Evolutionary conservation across 2,113 vertebrate species (phyloP), one percentile per base, ranked within the genome.

Genomic region (Takifugu bimaculatus): DNA sequence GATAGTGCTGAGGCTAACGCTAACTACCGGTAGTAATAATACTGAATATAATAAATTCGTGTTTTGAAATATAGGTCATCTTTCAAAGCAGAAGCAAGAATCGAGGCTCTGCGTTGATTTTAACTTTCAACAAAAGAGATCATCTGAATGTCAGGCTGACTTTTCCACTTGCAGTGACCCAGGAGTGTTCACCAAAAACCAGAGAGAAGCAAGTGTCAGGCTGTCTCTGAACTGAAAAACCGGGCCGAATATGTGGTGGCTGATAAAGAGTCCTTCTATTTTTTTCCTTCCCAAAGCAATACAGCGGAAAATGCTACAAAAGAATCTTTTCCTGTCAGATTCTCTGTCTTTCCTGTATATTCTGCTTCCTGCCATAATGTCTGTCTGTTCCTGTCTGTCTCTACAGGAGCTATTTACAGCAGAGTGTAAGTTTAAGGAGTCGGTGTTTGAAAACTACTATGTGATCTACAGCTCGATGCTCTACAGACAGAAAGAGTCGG

Each of bases 401-500:
- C 69, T 26, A 63, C 87, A 98, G 96, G 96, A 98, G 91, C 93
- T 97, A 92, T 98, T 98, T 90, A 98, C 96, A 54, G 92, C 95
- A 1, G 96, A 98, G 89, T 98, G 96, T 90, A 98, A 98, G 90
- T 98, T 98, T 87, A 98, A 98, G 89, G 96, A 98, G 88, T 98
- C 96, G 5, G 96, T 98, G 88, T 98, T 97, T 75, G 96, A 98
- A 91, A 98, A 98, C 88, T 98, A 98, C 90, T 98, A 98, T 72
- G 96, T 98, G 87, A 96, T 98, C 92, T 98, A 98, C 91, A 98
- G 96, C 78, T 98, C 96, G 50, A 97, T 97, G 96, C 92, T 98
- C 61, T 98, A 98, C 87, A 93, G 96, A 87, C 96, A 99, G 90
- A 95, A 99, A 83, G 96, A 98, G 90, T 98, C 96, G 6, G 96